Evolutionary conservation across 1,140 invertebrate genomes (phyloP).

Genomic region (Metaphire vulgaris): DNA sequence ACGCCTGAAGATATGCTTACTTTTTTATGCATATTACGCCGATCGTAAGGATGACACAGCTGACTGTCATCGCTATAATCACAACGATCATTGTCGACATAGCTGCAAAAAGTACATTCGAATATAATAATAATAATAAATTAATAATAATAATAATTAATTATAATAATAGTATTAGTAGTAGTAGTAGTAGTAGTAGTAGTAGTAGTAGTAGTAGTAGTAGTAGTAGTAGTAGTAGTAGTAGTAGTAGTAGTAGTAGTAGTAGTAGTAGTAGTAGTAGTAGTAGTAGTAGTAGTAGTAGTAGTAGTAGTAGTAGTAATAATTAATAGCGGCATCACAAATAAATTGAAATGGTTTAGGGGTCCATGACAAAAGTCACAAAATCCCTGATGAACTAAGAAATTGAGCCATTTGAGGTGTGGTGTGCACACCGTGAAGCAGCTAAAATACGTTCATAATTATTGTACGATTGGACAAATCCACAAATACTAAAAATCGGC

Average conservation of each 20-base stretch:
- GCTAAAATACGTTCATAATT: no score
- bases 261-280: conserved; percentile 2
- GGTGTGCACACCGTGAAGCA: no score
- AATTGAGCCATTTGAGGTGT: no score
- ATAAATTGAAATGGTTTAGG: no score
- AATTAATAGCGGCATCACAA: no score
- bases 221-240: conserved; percentile 3
- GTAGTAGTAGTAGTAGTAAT: conserved; percentile 1
- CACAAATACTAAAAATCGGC: no score
- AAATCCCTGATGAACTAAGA: no score
- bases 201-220: conserved; percentile 2
- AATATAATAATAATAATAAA: conserved; percentile 9
- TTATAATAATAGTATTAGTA: conserved; percentile 10
- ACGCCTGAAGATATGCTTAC: no score
- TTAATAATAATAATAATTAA: conserved; percentile 3
- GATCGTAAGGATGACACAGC: neutral
- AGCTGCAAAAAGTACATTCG: neutral
- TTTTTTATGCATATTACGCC: neutral
- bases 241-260: conserved; percentile 2
- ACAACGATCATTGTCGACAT: neutral
- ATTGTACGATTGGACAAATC: no score
- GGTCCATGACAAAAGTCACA: no score
- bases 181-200: conserved; percentile 2
- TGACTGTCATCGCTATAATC: neutral
- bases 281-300: conserved; percentile 3